phyloP scores from a whole-genome alignment of 2,797 vertebrate species.

The Sebastes oblongus region DNA sequence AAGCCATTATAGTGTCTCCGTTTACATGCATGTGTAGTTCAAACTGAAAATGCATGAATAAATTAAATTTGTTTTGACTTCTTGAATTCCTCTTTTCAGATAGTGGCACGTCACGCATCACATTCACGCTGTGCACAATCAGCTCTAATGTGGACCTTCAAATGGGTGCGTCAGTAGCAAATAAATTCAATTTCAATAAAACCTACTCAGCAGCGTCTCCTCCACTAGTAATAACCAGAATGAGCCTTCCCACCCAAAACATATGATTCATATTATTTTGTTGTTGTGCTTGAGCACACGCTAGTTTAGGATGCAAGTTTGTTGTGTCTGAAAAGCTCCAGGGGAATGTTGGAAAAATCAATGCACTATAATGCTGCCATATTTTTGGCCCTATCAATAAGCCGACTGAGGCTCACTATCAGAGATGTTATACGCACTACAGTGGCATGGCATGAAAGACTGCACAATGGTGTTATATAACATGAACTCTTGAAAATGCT shows the following conservation, averaged over 20 bases:
- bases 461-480: conserved; percentile 32
- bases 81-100: neutral
- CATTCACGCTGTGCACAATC: neutral
- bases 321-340: conserved; percentile 64
- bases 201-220: neutral
- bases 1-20: neutral
- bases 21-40: neutral
- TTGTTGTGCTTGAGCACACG: conserved; percentile 17
- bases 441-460: conserved; percentile 11
- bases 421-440: conserved; percentile 1
- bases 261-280: conserved; percentile 36
- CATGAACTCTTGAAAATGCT: conserved; percentile 24
- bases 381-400: conserved; percentile 65
- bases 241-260: conserved; percentile 19
- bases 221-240: conserved; percentile 3
- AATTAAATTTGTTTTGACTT: neutral
- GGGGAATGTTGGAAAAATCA: conserved; percentile 61
- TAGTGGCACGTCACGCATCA: neutral
- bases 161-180: neutral
- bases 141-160: neutral
- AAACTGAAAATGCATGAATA: neutral
- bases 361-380: conserved; percentile 61
- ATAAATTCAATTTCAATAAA: neutral
- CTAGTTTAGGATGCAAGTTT: conserved; percentile 45
- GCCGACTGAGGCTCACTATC: conserved; percentile 14